phyloP scores from a whole-genome alignment of 2,113 vertebrate genomes.

The Strix uralensis region DNA sequence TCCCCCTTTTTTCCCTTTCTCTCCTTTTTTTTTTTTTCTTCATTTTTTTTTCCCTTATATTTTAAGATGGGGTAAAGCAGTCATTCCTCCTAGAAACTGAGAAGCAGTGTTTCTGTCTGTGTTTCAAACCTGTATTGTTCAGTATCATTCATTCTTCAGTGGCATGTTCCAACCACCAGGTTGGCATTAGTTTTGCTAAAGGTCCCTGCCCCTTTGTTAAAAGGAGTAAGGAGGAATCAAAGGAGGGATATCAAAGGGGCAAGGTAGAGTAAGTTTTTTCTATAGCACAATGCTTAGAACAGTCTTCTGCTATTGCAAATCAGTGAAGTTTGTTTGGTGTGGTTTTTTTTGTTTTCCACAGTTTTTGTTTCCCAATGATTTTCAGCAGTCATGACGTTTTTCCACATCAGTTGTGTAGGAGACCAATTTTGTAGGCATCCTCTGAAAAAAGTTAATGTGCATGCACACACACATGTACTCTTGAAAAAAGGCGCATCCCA shows the following conservation, averaged over 20 bases:
- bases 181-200: background rate
- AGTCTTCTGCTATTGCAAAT: background rate
- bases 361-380: background rate
- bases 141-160: background rate
- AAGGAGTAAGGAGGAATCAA: background rate
- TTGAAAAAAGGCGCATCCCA: background rate
- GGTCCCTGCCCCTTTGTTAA: background rate
- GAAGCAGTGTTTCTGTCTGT: background rate
- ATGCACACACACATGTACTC: background rate
- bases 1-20: background rate
- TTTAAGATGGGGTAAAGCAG: background rate
- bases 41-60: background rate
- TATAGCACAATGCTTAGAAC: background rate
- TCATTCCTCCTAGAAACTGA: background rate
- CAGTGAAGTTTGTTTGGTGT: rapidly evolving
- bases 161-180: background rate
- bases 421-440: background rate
- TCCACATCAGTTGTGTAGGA: background rate
- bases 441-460: background rate
- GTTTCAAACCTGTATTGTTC: background rate
- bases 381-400: background rate
- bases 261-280: background rate
- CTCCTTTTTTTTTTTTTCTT: background rate
- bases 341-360: background rate
- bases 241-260: background rate